A percentile compares a stretch with the other conserved stretches of the same genome.
Evolutionary conservation across 2,113 vertebrate species (phyloP).

Genomic region (Todiramphus saurophagus): DNA sequence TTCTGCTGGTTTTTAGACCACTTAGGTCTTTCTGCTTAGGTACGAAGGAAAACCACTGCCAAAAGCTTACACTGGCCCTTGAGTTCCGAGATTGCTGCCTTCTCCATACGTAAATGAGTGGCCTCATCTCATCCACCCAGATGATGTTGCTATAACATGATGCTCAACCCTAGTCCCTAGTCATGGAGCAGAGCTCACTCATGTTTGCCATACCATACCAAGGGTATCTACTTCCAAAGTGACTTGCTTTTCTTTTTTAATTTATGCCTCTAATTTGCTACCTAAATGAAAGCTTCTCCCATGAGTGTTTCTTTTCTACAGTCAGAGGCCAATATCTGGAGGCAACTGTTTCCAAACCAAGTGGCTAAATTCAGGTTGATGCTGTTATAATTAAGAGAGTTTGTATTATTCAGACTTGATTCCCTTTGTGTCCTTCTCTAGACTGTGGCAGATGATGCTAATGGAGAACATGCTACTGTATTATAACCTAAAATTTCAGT

Average conservation of each 20-base stretch:
- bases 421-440: neutral
- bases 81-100: neutral
- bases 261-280: neutral
- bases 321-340: neutral
- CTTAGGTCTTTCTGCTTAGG: neutral
- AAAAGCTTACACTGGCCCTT: neutral
- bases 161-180: neutral
- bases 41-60: neutral
- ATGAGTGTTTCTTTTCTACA: neutral
- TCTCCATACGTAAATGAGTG: neutral
- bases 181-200: neutral
- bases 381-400: neutral
- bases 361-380: neutral
- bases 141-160: rapidly evolving
- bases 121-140: neutral
- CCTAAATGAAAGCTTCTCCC: slow-evolving; percentile 5
- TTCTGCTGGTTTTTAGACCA: rapidly evolving
- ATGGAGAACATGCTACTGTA: neutral
- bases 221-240: neutral
- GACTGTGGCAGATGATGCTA: neutral
- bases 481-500: neutral
- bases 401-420: neutral
- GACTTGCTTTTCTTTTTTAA: neutral
- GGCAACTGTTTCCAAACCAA: neutral
- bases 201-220: rapidly evolving